These are phyloP conservation scores for Cephus pulcher DNA, from an alignment of 2,888 invertebrate species.

Conservation along the genomic window DNA sequence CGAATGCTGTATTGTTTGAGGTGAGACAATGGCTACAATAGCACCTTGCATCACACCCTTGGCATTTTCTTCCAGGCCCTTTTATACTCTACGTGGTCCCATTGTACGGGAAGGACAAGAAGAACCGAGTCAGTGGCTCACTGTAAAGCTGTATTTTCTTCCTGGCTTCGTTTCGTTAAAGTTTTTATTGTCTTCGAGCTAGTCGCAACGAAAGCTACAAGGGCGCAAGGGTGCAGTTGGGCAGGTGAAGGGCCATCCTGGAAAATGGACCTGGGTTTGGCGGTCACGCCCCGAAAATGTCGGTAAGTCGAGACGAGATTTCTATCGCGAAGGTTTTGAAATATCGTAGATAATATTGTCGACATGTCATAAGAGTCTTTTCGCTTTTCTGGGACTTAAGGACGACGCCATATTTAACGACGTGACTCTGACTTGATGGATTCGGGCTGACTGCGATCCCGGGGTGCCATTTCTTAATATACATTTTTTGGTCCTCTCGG, in stretches of 20 bases:
- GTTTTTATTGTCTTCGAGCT: conserved; percentile 37
- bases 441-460: neutral
- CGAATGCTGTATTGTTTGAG: conserved; percentile 3
- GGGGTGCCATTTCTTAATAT: neutral
- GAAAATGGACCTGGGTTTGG: conserved; percentile 18
- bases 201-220: neutral
- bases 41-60: conserved; percentile 31
- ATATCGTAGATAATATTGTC: conserved; percentile 41
- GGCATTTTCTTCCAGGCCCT: conserved; percentile 30
- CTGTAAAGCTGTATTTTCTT: conserved; percentile 25
- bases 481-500: neutral
- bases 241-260: conserved; percentile 18
- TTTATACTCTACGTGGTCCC: neutral
- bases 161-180: conserved; percentile 38
- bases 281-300: conserved; percentile 14
- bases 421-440: conserved; percentile 20
- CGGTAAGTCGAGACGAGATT: conserved; percentile 28
- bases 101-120: neutral
- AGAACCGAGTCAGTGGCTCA: conserved; percentile 12
- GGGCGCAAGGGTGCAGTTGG: neutral
- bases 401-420: conserved; percentile 19
- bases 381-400: conserved; percentile 4
- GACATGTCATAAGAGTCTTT: conserved; percentile 31
- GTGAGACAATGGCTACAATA: conserved; percentile 28
- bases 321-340: conserved; percentile 35